Conservation (phyloP, 2,888 invertebrate species). For the Ryuthela nishihirai region DNA sequence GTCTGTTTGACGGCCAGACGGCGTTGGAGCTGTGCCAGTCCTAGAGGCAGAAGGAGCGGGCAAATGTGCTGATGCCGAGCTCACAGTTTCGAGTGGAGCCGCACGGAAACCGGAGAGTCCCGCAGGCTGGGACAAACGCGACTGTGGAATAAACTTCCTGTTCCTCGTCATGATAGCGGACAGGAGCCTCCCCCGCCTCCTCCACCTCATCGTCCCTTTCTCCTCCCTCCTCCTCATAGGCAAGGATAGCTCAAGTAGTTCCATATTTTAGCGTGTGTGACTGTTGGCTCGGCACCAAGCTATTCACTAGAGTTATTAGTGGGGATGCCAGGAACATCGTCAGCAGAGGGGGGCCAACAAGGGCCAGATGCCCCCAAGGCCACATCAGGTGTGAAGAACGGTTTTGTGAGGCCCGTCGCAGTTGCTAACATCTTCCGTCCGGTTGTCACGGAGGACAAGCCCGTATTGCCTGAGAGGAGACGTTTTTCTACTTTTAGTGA, state of each 20-base stretch:
- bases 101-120: no score
- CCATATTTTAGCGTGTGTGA: conserved; percentile 25
- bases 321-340: conserved; percentile 29
- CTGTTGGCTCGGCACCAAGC: conserved; percentile 23
- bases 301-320: conserved; percentile 13
- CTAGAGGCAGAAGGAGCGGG: no score
- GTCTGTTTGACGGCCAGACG: no score
- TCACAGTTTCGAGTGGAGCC: no score
- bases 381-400: no score
- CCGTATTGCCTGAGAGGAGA: conserved; percentile 23
- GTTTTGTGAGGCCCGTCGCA: conserved; percentile 28
- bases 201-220: conserved; percentile 18
- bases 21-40: no score
- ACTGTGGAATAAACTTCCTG: no score
- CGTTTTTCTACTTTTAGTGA: conserved; percentile 28
- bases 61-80: no score
- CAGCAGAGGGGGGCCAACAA: conserved; percentile 7
- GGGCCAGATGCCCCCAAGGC: no score
- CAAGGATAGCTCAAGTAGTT: conserved; percentile 28
- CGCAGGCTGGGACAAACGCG: no score
- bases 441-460: conserved; percentile 1
- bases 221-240: conserved; percentile 26
- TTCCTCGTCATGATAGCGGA: neutral
- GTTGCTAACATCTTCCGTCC: conserved; percentile 30
- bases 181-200: neutral